Percentiles rank a stretch among this genome's conserved stretches.
These are phyloP conservation scores for Meghimatium bilineatum DNA, from an alignment of 2,888 invertebrate species.

Conservation along the genomic window DNA sequence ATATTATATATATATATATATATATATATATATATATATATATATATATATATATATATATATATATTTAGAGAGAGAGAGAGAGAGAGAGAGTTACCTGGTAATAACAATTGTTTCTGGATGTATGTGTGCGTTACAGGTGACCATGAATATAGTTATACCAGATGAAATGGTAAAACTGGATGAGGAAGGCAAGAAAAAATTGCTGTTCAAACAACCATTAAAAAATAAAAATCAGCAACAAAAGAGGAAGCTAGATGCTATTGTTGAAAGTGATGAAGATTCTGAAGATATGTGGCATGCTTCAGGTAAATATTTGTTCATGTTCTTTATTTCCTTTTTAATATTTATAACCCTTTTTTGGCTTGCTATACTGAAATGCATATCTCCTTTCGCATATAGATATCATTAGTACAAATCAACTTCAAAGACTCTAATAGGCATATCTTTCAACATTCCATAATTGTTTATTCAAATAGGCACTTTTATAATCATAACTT, in stretches of 20 bases:
- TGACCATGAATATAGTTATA: neutral
- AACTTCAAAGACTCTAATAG: no score
- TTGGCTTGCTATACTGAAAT: no score
- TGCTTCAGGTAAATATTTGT: neutral
- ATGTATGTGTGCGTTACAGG: neutral
- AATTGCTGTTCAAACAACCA: constrained; percentile 35
- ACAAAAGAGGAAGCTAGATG: constrained; percentile 25
- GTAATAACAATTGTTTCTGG: neutral
- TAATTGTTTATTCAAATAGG: no score
- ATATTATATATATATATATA: no score
- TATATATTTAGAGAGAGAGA: neutral
- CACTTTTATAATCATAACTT: no score
- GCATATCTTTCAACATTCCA: no score
- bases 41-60: no score
- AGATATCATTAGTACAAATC: no score
- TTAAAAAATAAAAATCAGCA: neutral
- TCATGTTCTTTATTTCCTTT: no score
- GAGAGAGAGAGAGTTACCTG: neutral
- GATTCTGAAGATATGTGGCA: constrained; percentile 20
- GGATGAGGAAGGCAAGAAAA: constrained; percentile 26
- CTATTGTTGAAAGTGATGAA: constrained; percentile 16
- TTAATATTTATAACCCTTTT: no score
- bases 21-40: no score
- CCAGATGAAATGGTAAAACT: constrained; percentile 46
- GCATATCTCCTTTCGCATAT: no score